These are phyloP conservation scores for Ophion slaviceki DNA, from an alignment of 2,888 invertebrate genomes.

Conservation along the genomic window DNA sequence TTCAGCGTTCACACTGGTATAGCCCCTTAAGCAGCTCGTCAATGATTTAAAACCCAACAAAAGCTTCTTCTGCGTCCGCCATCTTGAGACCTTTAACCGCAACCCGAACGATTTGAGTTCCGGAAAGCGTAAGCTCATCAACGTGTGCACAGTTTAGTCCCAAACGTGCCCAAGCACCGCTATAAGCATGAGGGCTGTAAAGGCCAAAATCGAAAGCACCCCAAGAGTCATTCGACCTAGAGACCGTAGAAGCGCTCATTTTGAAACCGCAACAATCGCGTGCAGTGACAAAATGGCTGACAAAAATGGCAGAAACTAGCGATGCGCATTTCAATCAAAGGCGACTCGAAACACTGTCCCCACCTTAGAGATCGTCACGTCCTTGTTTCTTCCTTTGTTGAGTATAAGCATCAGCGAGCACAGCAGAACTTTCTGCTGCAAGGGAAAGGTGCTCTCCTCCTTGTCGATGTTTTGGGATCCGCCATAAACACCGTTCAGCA, in stretches of 20 bases:
- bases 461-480: conserved; percentile 89
- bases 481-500: conserved; percentile 94
- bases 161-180: no score
- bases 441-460: conserved; percentile 90
- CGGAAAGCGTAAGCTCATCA: no score
- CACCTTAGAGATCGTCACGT: conserved; percentile 91
- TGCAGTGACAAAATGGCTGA: neutral
- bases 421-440: conserved; percentile 96
- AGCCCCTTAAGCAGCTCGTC: no score
- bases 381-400: conserved; percentile 92
- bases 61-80: no score
- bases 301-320: neutral
- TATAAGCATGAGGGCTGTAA: no score
- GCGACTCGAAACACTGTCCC: neutral
- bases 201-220: no score
- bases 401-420: conserved; percentile 93
- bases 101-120: no score
- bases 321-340: neutral
- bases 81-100: no score
- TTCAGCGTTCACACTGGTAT: no score
- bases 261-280: neutral
- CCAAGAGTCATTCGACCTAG: neutral
- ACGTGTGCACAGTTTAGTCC: no score
- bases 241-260: neutral
- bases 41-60: no score